These are phyloP conservation scores for Parnassius orleans DNA, from an alignment of 2,888 invertebrate species.

Conservation along the genomic window DNA sequence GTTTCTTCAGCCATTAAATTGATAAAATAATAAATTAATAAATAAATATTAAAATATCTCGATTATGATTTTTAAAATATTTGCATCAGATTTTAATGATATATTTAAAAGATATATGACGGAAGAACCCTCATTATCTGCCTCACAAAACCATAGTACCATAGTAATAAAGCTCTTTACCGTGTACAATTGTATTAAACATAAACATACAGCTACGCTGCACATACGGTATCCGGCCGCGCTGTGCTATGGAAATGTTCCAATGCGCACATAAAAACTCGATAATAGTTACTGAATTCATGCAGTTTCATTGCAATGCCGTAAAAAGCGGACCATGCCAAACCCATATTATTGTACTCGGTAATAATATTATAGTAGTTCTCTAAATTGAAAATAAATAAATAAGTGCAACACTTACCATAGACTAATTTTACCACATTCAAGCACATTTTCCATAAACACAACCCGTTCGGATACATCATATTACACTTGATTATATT, in stretches of 20 bases:
- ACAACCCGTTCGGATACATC: constrained; percentile 70
- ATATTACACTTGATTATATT: constrained; percentile 49
- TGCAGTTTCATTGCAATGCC: constrained; percentile 31
- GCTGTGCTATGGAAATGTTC: constrained; percentile 65
- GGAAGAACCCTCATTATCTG: constrained; percentile 31
- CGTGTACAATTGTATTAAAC: constrained; percentile 51
- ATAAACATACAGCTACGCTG: constrained; percentile 43
- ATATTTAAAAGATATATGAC: constrained; percentile 11
- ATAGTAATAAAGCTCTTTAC: constrained; percentile 44
- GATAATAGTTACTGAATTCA: constrained; percentile 20
- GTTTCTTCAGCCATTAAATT: constrained; percentile 4
- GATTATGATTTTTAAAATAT: too few relatives aligned
- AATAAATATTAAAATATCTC: too few relatives aligned
- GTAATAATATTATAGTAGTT: constrained; percentile 11
- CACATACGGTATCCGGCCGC: constrained; percentile 51
- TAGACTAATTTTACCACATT: constrained; percentile 37
- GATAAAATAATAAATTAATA: background rate
- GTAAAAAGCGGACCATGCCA: constrained; percentile 52
- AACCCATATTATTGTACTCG: constrained; percentile 33
- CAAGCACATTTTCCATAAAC: constrained; percentile 75
- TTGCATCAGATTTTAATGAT: background rate
- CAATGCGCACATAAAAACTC: constrained; percentile 34
- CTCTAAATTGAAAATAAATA: constrained; percentile 17
- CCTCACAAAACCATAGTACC: constrained; percentile 43
- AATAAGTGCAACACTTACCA: constrained; percentile 60